Evolutionary conservation across 2,888 invertebrate genomes (phyloP).

Genomic region (Tenthredo scrophulariae): DNA sequence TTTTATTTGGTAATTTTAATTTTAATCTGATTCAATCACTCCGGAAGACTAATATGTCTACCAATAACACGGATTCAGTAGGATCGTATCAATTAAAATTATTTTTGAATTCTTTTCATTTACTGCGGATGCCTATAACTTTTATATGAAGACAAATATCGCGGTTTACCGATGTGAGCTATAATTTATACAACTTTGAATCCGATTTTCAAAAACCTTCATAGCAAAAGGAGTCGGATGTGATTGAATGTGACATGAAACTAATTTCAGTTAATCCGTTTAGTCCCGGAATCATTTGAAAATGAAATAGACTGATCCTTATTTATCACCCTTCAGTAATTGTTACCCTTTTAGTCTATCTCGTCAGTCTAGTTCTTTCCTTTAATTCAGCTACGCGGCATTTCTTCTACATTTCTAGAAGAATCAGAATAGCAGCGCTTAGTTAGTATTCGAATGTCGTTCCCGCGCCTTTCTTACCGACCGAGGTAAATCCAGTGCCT

Average conservation of each 20-base stretch:
- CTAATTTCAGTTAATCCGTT: not conserved
- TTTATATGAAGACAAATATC: not conserved
- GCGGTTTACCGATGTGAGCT: not conserved
- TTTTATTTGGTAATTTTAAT: not conserved
- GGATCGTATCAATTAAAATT: not conserved
- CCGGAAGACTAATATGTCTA: not conserved
- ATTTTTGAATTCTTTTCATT: not conserved
- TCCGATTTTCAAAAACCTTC: not conserved
- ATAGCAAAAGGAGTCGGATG: not conserved
- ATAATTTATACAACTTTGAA: not conserved
- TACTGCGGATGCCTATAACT: not conserved
- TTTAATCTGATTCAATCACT: not conserved
- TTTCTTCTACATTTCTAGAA: not conserved
- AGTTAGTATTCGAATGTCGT: constrained; percentile 15
- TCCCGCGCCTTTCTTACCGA: constrained; percentile 44
- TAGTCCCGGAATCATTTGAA: not conserved
- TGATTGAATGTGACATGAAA: not conserved
- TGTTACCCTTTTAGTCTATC: not conserved
- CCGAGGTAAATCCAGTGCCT: constrained; percentile 17
- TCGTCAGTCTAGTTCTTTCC: constrained; percentile 4
- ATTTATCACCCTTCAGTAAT: not conserved
- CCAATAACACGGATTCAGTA: not conserved
- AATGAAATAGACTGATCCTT: not conserved
- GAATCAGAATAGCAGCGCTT: constrained; percentile 10
- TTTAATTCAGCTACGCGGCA: not conserved